Evolutionary conservation across 2,113 vertebrate species (phyloP), one percentile per base, ranked within the genome.

Genomic region (Fulica atra): DNA sequence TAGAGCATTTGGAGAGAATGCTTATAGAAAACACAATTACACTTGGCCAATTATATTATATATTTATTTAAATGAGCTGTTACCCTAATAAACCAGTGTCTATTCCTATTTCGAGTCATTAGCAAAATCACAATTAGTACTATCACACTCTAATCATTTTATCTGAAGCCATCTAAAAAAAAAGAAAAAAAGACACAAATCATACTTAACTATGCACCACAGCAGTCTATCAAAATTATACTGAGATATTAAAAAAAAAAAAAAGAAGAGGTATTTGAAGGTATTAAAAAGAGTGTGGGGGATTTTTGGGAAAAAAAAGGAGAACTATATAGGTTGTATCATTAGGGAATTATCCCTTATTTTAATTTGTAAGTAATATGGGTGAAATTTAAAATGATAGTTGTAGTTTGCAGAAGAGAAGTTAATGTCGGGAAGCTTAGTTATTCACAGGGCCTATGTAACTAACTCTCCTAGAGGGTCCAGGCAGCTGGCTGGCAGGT

Each of bases 11-110:
- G 21, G 46, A 73, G 63, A 90, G 25, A 86, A 86, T 1, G 6
- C 16, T 94, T 91, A 40, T 2, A 59, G 24, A 82, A 21, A 76
- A n/a, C 38, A 79, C 21, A 1, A 3, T 38, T 74, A 81, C 29
- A 42, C 44, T 89, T 79, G 31, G 40, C 40, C 81, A 81, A 88
- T 76, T 89, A 57, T n/a, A 71, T 23, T 24, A 61, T 17, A 53
- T 28, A 40, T 69, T 85, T 85, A 56, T 91, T 82, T 93, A 91
- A 95, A 85, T 69, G 16, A 95, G 63, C 28, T 82, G 19, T 76
- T 89, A 81, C 26, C n/a, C 51, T 89, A 91, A 88, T 19, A 91
- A 42, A 31, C 21, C 40, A 70, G 33, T 25, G 79, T 80, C 57
- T 85, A 56, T 80, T 94, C 48, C 19, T 81, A 48, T 89, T 92